Base-by-base conservation (phyloP, 2,113 vertebrate genomes). In the Rhinopomastus cyanomelas region DNA sequence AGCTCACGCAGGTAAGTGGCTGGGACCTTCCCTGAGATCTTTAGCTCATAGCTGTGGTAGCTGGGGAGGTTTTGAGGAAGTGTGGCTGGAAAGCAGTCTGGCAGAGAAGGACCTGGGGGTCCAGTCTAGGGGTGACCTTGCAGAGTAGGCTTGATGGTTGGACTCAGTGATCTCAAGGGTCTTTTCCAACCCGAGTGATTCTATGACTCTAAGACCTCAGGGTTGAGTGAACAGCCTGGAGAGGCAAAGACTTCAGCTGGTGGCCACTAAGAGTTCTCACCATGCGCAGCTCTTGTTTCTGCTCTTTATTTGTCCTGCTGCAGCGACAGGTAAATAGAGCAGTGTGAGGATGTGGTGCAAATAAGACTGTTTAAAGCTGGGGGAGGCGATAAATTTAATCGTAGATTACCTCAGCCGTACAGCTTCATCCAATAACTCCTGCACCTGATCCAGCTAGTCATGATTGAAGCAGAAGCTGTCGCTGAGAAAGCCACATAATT, bases 1-100 rank as follows among this genome's bases (percentile, higher is more conserved):
- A 96, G 15, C 51, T 98, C 26, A 92, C 91, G 76, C 96, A 96
- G 96, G 97, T 98, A 44, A 77, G 96, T 96, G 23, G 36, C 49
- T 37, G 53, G 10, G 18, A 34, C 8, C 30, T 72, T 66, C 78
- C 42, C 34, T 64, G 16, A 19, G 56, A 12, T 1, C 39, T 52
- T 18, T 60, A 66, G n/a, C 49, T 52, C 25, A 52, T 29, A 59
- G 34, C 60, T 81, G 61, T 30, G 34, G 51, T 52, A 17, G 37
- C 32, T n/a, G n/a, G n/a, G n/a, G n/a, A n/a, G n/a, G n/a, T n/a
- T n/a, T n/a, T n/a, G n/a, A n/a, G n/a, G n/a, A n/a, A n/a, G n/a
- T n/a, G n/a, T n/a, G n/a, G n/a, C n/a, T n/a, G n/a, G n/a, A n/a
- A n/a, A n/a, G n/a, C n/a, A n/a, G n/a, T n/a, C n/a, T n/a, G n/a